Evolutionary conservation across 2,888 invertebrate species (phyloP).

Genomic region (Macropis europaea): DNA sequence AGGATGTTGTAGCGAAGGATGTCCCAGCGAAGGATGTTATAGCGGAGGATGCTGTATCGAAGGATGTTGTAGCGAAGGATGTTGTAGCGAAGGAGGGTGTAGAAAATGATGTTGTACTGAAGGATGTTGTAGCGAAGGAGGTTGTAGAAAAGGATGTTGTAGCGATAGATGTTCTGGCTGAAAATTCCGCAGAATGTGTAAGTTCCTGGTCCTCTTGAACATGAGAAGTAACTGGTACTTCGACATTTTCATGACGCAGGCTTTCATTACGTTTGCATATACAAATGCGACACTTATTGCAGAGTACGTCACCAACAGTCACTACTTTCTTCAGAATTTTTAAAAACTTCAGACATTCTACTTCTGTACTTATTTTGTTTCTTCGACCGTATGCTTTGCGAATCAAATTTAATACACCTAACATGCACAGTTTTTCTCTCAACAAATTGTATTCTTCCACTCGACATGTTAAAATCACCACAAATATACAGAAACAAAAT

Average conservation of each 20-base stretch:
- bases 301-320: background rate
- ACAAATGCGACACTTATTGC: background rate
- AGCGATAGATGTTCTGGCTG: background rate
- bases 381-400: background rate
- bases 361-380: background rate
- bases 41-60: too few species aligned
- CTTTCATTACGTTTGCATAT: background rate
- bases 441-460: background rate
- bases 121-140: background rate
- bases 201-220: background rate
- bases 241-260: too few species aligned
- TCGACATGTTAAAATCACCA: background rate
- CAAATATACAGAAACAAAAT: too few species aligned
- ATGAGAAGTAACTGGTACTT: background rate
- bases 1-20: too few species aligned
- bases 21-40: too few species aligned
- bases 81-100: background rate
- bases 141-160: background rate
- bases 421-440: conserved; percentile 5
- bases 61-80: background rate
- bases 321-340: background rate
- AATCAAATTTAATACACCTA: background rate
- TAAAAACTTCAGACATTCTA: background rate
- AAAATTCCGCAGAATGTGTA: background rate
- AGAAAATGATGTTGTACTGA: background rate